Base-by-base conservation (phyloP, 2,797 vertebrate species). In the Spinus pinus region DNA sequence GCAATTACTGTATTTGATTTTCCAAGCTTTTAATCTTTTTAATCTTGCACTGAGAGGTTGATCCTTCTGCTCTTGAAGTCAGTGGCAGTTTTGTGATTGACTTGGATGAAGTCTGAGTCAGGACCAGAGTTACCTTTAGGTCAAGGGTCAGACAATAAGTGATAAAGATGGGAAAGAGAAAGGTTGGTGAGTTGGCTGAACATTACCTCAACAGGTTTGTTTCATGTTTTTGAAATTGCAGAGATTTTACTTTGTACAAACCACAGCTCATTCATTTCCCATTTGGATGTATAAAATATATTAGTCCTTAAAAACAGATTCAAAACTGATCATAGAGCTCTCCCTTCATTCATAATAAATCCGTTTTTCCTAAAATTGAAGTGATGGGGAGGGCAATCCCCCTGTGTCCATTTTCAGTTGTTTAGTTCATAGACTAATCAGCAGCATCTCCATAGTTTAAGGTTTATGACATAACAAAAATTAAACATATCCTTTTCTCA, bases 401-500 rank as follows among this genome's bases (percentile, higher is more conserved):
- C 87, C 35, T 61, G 88, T 81, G 87, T 92, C 93, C 95, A 58
- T 91, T 95, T 96, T 95, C 95, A 96, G 77, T 90, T 94, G 69
- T 88, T 95, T 92, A 90, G 81, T 73, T 96, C 88, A 79, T 94
- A 94, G 90, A 86, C 89, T 95, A 91, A 96, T 96, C 96, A 95
- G 86, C 9, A 20, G 95, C 82, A 96, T 95, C 77, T 96, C 92
- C 91, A 81, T 93, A 96, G 89, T 92, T 96, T 91, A 95, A 74
- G 83, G 97, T 96, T 94, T 96, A 96, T 27, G 28, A 85, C 95
- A 96, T 85, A 93, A 95, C 87, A 96, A 98, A 98, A 97, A 96
- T 96, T 95, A 97, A 97, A 97, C 94, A 93, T 96, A 96, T 96
- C 71, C 51, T 94, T 97, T 97, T 78, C 96, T 93, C 87, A 96